Conservation (phyloP, 2,113 vertebrate genomes). For the Oplegnathus fasciatus region DNA sequence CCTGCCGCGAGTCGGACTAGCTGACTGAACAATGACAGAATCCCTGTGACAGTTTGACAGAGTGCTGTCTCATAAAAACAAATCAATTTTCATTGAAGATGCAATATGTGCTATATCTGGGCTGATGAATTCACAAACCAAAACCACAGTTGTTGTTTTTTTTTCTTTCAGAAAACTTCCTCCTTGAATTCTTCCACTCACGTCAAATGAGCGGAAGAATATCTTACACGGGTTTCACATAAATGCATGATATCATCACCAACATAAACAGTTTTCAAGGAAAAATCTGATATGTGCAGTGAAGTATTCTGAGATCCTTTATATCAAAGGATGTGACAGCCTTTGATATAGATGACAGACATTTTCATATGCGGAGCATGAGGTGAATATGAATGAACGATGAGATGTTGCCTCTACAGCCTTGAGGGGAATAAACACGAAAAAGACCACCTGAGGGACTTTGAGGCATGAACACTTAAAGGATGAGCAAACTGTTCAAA, state of each 20-base stretch:
- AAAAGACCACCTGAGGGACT: constrained; percentile 51
- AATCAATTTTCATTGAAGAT: constrained; percentile 54
- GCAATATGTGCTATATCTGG: constrained; percentile 14
- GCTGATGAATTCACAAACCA: constrained; percentile 21
- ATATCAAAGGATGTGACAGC: constrained; percentile 60
- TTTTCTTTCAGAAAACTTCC: background rate
- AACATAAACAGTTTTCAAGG: constrained; percentile 31
- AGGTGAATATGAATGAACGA: constrained; percentile 68
- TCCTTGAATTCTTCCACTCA: background rate
- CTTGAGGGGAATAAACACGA: constrained; percentile 54
- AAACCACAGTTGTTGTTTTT: background rate
- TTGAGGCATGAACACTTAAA: constrained; percentile 46
- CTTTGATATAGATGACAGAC: constrained; percentile 72
- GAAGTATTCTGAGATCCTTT: constrained; percentile 40
- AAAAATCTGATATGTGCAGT: constrained; percentile 21
- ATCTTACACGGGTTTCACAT: constrained; percentile 34
- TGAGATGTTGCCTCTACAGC: constrained; percentile 67
- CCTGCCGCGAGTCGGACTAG: background rate
- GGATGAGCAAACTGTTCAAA: constrained; percentile 48
- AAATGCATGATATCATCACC: constrained; percentile 33
- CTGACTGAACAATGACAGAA: constrained; percentile 46
- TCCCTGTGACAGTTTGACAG: constrained; percentile 37
- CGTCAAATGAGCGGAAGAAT: constrained; percentile 3
- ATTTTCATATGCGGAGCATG: constrained; percentile 59
- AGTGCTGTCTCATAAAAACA: constrained; percentile 26